Evolutionary conservation across 1,140 invertebrate species (phyloP).

Genomic region (Drosophila ohnishii): DNA sequence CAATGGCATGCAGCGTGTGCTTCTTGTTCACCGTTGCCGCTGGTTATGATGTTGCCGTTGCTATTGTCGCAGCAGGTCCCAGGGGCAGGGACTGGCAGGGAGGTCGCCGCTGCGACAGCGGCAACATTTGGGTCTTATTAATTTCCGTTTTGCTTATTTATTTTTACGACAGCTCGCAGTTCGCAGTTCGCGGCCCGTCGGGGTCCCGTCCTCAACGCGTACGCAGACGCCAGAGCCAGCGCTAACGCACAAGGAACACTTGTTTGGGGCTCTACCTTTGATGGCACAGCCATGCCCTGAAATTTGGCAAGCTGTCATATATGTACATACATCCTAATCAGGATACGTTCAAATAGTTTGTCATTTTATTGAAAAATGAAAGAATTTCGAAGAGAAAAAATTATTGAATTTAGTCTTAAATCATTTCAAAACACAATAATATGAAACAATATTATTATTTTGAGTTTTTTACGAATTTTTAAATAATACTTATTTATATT

Average conservation of each 20-base stretch:
- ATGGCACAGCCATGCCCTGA: conserved; percentile 27
- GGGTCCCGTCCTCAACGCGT: conserved; percentile 34
- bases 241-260: conserved; percentile 29
- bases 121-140: conserved; percentile 62
- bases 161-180: conserved; percentile 57
- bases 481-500: no score
- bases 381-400: neutral
- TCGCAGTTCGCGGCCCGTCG: conserved; percentile 40
- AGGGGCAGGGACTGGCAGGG: conserved; percentile 27
- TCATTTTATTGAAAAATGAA: neutral
- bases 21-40: conserved; percentile 18
- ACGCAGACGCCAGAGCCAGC: conserved; percentile 32
- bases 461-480: no score
- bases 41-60: conserved; percentile 28
- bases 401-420: neutral
- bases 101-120: conserved; percentile 18
- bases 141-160: conserved; percentile 75
- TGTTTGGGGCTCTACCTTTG: conserved; percentile 9
- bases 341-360: no score
- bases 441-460: no score
- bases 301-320: neutral
- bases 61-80: conserved; percentile 49
- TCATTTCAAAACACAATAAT: no score
- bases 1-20: conserved; percentile 37
- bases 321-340: conserved; percentile 2